phyloP scores from a whole-genome alignment of 2,797 vertebrate genomes.

The Pseudochirops cupreus region DNA sequence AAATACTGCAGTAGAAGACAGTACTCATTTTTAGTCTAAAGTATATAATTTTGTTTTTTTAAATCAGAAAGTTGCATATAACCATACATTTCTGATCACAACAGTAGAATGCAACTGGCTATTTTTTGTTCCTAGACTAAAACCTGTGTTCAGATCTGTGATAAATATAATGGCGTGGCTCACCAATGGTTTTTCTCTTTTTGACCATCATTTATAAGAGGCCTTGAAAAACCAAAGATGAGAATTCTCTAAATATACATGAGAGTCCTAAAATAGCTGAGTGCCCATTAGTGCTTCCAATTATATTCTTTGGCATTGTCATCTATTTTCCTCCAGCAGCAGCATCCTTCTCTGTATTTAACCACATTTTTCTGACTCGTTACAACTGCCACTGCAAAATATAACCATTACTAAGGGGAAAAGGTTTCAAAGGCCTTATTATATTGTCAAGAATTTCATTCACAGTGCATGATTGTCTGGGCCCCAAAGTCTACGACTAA shows the following conservation, averaged over 20 bases:
- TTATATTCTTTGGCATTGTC: slow-evolving; percentile 50
- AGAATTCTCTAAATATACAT: slow-evolving; percentile 11
- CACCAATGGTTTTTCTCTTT: slow-evolving; percentile 20
- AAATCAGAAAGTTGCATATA: background rate
- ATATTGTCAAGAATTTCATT: background rate
- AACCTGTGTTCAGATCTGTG: slow-evolving; percentile 14
- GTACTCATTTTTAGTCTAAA: background rate
- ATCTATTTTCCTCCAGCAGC: slow-evolving; percentile 29
- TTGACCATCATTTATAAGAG: slow-evolving; percentile 3
- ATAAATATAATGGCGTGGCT: background rate
- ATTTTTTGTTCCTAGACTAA: slow-evolving; percentile 27
- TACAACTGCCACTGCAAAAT: slow-evolving; percentile 11
- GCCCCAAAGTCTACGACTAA: background rate
- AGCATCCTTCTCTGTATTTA: slow-evolving; percentile 30
- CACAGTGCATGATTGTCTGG: background rate
- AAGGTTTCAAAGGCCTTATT: background rate
- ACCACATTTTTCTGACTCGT: slow-evolving; percentile 41
- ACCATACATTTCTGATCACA: background rate
- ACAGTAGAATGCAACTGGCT: background rate
- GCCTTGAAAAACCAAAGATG: slow-evolving; percentile 35
- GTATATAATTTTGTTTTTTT: slow-evolving; percentile 14
- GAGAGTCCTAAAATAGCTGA: slow-evolving; percentile 46
- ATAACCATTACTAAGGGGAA: slow-evolving; percentile 25
- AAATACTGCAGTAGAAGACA: background rate
- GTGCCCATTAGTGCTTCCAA: slow-evolving; percentile 31